phyloP scores from a whole-genome alignment of 1,140 invertebrate species.

The Bombus breviceps region DNA sequence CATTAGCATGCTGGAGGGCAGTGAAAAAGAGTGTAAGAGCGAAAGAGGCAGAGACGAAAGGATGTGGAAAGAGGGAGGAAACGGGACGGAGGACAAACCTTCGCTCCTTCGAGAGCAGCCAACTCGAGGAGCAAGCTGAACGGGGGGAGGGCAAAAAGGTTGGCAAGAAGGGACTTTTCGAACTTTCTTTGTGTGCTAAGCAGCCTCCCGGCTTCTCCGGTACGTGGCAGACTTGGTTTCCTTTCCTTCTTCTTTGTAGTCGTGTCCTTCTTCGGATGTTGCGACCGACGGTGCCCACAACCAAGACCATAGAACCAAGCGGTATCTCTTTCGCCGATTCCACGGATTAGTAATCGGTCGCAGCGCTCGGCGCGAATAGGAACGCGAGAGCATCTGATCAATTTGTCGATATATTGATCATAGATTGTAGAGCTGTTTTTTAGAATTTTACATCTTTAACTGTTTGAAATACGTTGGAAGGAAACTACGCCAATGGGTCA shows the following conservation, averaged over 20 bases:
- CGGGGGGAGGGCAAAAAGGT: conserved; percentile 66
- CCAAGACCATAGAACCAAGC: conserved; percentile 40
- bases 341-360: conserved; percentile 51
- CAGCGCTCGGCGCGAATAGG: conserved; percentile 6
- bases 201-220: conserved; percentile 65
- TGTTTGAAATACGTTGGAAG: neutral
- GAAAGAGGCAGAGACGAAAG: conserved; percentile 15
- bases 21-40: conserved; percentile 53
- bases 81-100: conserved; percentile 49
- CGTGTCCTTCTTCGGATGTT: conserved; percentile 47
- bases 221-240: conserved; percentile 32
- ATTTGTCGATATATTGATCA: neutral
- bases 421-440: neutral
- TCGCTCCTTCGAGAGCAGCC: conserved; percentile 50
- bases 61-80: conserved; percentile 24
- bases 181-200: conserved; percentile 80
- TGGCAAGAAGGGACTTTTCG: conserved; percentile 70
- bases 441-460: neutral
- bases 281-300: conserved; percentile 45
- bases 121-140: conserved; percentile 46
- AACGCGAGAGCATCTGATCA: conserved; percentile 8
- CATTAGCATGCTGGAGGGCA: conserved; percentile 78
- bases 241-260: conserved; percentile 42
- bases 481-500: too few relatives aligned
- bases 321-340: conserved; percentile 50